Base-by-base conservation (phyloP, 2,888 invertebrate genomes). In the Heteropelma amictum region DNA sequence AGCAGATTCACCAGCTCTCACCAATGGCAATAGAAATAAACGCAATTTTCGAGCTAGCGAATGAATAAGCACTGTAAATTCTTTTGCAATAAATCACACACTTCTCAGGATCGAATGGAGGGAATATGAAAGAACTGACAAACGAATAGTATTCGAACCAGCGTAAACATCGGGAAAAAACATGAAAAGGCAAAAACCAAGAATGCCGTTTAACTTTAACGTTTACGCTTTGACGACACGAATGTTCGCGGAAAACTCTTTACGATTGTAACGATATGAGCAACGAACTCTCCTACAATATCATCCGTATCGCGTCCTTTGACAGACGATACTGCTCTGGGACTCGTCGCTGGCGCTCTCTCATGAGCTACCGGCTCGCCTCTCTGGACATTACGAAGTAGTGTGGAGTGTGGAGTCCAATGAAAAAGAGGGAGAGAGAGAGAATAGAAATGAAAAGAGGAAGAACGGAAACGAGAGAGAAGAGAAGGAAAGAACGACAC, bases 251-350 rank as follows among this genome's bases (percentile, higher is more conserved):
- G 23, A n/a, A 49, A 23, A 63, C 35, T 4, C 10, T 35, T 38
- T 28, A 45, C n/a, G n/a, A n/a, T n/a, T n/a, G n/a, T n/a, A n/a
- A n/a, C n/a, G n/a, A n/a, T n/a, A n/a, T n/a, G n/a, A n/a, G n/a
- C n/a, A n/a, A n/a, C n/a, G n/a, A n/a, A n/a, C n/a, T n/a, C n/a
- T n/a, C n/a, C n/a, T n/a, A 33, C 63, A 38, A 4, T 49, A 38
- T 71, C 69, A 73, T 74, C 76, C 69, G 76, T 60, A 63, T 79
- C 56, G 63, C 53, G 65, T 70, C 26, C 53, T 74, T 60, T 77
- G 72, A 74, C 77, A 70, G 51, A 70, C 61, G 69, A 60, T 69
- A 79, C 77, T 77, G 77, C 12, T 38, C 33, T 28, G 45, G 64
- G 21, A 42, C 53, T 12, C 54, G 53, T n/a, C 35, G 40, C 33